A percentile compares a stretch with the other conserved stretches of the same genome.
Conservation (phyloP, 2,797 vertebrate genomes). For the Thamnophis elegans region DNA sequence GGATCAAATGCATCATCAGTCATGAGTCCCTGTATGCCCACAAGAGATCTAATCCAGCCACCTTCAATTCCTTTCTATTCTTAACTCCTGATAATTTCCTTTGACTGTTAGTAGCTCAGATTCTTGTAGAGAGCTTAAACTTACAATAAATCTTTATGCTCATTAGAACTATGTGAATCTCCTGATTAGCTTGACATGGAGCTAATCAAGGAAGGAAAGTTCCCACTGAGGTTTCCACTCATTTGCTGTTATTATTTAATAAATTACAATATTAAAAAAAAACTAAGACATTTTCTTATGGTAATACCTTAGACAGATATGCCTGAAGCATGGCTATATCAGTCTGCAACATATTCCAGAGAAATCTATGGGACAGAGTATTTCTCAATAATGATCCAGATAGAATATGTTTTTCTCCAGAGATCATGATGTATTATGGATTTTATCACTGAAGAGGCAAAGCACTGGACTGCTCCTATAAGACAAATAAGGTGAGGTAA, state of each 20-base stretch:
- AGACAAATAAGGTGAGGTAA: not conserved
- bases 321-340: not conserved
- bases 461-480: not conserved
- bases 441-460: constrained; percentile 18
- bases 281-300: not conserved
- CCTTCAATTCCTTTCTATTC: not conserved
- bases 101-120: not conserved
- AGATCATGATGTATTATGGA: not conserved
- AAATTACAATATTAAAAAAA: not conserved
- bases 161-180: not conserved
- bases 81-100: not conserved
- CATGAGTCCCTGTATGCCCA: not conserved
- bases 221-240: not conserved
- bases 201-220: not conserved
- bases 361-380: not conserved
- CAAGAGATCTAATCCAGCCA: not conserved
- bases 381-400: not conserved
- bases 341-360: constrained; percentile 12
- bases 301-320: not conserved
- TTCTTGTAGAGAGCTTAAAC: not conserved
- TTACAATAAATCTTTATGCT: not conserved
- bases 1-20: not conserved
- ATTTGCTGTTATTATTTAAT: not conserved
- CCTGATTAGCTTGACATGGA: not conserved
- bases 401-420: not conserved